phyloP scores from a whole-genome alignment of 2,888 invertebrate species.

The Philhelius pedissequus region DNA sequence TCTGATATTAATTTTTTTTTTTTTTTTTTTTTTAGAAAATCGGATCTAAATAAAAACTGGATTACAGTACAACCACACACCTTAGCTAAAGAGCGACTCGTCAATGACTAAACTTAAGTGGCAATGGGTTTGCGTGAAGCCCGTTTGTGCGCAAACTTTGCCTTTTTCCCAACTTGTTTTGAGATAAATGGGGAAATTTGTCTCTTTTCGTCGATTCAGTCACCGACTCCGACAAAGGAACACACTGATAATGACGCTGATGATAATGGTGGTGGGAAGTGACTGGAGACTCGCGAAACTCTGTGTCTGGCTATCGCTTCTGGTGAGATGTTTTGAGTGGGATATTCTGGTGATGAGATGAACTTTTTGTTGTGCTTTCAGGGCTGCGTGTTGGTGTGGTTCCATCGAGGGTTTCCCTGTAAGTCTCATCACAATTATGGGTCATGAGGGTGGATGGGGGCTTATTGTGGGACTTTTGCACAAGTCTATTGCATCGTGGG shows the following conservation, averaged over 20 bases:
- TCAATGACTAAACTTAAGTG: constrained; percentile 54
- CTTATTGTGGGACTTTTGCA: not conserved
- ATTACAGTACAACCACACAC: constrained; percentile 28
- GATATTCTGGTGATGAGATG: not conserved
- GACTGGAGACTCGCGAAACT: constrained; percentile 19
- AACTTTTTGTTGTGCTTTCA: constrained; percentile 40
- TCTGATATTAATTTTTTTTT: not conserved
- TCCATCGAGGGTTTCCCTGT: constrained; percentile 28
- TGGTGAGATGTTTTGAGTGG: constrained; percentile 28
- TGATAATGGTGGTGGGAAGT: constrained; percentile 45
- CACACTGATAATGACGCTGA: constrained; percentile 29
- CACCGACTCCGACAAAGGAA: not conserved
- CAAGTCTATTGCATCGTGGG: not conserved
- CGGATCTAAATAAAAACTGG: not conserved
- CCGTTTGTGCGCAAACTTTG: constrained; percentile 20
- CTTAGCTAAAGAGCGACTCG: constrained; percentile 44
- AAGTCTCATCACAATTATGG: not conserved
- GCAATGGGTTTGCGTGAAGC: constrained; percentile 17
- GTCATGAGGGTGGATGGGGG: not conserved
- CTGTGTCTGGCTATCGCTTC: not conserved
- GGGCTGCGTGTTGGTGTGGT: not conserved
- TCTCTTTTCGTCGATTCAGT: not conserved
- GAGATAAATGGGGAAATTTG: constrained; percentile 22
- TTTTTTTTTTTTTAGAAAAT: not conserved
- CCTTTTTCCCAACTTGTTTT: not conserved